These are phyloP conservation scores for Mylabris phalerata DNA, from an alignment of 1,140 invertebrate genomes.

Conservation along the genomic window DNA sequence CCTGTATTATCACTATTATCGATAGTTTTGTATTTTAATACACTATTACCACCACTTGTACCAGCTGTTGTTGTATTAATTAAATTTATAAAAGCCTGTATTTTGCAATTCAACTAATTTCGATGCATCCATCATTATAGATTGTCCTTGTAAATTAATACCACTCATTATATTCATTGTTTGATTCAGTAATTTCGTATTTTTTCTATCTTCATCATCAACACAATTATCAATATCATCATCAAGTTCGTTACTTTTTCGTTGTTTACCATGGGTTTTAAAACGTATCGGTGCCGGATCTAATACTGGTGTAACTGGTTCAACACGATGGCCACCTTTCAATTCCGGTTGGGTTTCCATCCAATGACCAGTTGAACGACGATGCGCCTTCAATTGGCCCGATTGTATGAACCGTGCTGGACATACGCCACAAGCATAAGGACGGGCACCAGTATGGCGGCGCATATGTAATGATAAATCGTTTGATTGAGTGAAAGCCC, in stretches of 20 bases:
- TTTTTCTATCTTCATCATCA: conserved; percentile 1
- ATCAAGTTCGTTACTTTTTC: conserved; percentile 13
- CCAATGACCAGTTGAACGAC: conserved; percentile 40
- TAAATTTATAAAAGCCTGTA: conserved; percentile 26
- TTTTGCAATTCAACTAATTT: conserved; percentile 29
- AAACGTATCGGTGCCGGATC: conserved; percentile 39
- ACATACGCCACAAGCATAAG: conserved; percentile 40
- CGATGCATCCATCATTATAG: conserved; percentile 26
- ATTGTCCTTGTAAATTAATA: conserved; percentile 23
- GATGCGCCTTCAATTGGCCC: conserved; percentile 39
- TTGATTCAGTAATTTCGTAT: not conserved
- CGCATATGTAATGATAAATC: conserved; percentile 43
- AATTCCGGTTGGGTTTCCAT: conserved; percentile 40
- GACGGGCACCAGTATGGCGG: conserved; percentile 38
- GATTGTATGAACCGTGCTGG: conserved; percentile 42
- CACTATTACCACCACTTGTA: not conserved
- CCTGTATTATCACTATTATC: not conserved
- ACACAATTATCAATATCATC: conserved; percentile 2
- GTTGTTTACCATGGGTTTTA: conserved; percentile 32
- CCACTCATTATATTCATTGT: conserved; percentile 29
- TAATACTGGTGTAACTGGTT: conserved; percentile 35
- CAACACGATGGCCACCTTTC: conserved; percentile 40
- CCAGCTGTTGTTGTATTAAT: not conserved
- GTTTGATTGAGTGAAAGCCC: conserved; percentile 44
- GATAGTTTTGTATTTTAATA: not conserved